A percentile compares a stretch with the other conserved stretches of the same genome.
Conservation (phyloP, 2,113 vertebrate genomes). For the Cisticola juncidis region DNA sequence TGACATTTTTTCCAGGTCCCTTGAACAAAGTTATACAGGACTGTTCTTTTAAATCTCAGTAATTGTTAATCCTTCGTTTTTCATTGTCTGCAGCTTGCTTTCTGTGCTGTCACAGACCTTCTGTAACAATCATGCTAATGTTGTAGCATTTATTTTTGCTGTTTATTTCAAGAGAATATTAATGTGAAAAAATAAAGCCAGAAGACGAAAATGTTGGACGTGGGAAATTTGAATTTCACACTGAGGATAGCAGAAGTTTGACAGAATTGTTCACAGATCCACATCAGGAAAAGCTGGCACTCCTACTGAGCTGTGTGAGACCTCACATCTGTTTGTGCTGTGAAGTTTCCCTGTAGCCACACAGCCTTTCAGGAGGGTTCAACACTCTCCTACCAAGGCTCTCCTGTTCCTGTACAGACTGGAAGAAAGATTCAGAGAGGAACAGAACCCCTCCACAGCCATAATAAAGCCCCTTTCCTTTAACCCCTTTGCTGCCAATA, state of each 20-base stretch:
- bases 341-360: neutral
- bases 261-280: neutral
- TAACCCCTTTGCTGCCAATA: neutral
- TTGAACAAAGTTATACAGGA: neutral
- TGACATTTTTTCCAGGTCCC: neutral
- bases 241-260: neutral
- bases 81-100: neutral
- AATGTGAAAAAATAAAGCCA: neutral
- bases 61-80: neutral
- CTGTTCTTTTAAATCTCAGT: neutral
- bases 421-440: neutral
- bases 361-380: neutral
- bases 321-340: neutral
- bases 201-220: neutral
- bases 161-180: slow-evolving; percentile 25
- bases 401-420: neutral
- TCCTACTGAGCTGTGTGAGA: neutral
- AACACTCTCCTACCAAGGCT: neutral
- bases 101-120: neutral
- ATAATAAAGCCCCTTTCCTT: neutral
- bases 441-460: neutral
- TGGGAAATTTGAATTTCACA: slow-evolving; percentile 24
- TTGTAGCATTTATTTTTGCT: neutral
- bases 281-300: neutral
- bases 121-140: neutral